phyloP scores from a whole-genome alignment of 2,113 vertebrate genomes.

The Cyanoderma ruficeps region DNA sequence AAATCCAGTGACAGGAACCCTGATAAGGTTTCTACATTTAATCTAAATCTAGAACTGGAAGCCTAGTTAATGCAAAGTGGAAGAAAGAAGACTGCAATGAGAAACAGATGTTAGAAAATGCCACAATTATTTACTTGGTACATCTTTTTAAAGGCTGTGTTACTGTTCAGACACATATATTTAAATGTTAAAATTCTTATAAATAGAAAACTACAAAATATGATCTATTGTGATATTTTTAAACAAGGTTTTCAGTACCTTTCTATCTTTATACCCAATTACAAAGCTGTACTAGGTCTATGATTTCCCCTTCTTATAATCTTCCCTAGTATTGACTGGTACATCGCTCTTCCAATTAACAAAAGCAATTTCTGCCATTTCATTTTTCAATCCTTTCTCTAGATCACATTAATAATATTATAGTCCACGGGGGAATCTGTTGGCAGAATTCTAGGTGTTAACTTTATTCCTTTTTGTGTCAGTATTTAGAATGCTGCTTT shows the following conservation, averaged over 20 bases:
- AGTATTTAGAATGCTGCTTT: not conserved
- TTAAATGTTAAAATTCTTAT: not conserved
- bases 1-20: not conserved
- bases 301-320: not conserved
- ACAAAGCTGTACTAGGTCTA: not conserved
- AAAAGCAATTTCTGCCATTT: not conserved
- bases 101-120: constrained; percentile 12
- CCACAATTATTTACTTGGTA: constrained; percentile 26
- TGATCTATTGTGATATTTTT: not conserved
- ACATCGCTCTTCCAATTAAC: not conserved
- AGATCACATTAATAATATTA: not conserved
- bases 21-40: not conserved
- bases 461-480: constrained; percentile 12
- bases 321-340: not conserved
- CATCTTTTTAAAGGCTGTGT: not conserved
- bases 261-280: not conserved
- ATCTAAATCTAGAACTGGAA: constrained; percentile 6
- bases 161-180: not conserved
- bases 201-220: not conserved
- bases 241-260: not conserved
- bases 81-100: not conserved
- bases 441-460: constrained; percentile 28
- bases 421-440: not conserved
- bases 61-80: not conserved
- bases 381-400: not conserved